phyloP scores from a whole-genome alignment of 2,888 invertebrate genomes.

The Gisinianus flammeolus region DNA sequence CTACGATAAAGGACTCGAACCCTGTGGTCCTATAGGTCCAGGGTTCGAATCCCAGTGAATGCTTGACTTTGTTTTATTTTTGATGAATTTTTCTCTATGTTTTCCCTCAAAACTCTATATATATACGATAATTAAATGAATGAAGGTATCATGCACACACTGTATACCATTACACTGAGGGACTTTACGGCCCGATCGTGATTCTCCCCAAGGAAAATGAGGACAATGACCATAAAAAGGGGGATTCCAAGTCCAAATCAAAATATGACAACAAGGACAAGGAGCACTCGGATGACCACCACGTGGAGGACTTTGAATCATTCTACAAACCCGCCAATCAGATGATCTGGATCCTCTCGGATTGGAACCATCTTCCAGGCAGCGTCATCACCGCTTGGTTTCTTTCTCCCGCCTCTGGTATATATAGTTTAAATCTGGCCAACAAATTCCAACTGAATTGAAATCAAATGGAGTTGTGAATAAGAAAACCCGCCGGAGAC shows the following conservation, averaged over 20 bases:
- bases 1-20: too few species aligned
- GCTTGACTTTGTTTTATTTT: too few species aligned
- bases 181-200: constrained; percentile 50
- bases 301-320: neutral
- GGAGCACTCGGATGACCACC: neutral
- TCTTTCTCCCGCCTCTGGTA: constrained; percentile 26
- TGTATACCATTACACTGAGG: constrained; percentile 50
- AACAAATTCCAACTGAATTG: too few species aligned
- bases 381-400: constrained; percentile 41
- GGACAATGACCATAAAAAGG: neutral
- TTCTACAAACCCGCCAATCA: constrained; percentile 41
- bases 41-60: too few species aligned
- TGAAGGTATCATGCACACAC: constrained; percentile 53
- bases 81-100: neutral
- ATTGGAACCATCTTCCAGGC: constrained; percentile 50
- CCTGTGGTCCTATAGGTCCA: too few species aligned
- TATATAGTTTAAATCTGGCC: too few species aligned
- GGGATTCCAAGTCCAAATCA: neutral
- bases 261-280: neutral
- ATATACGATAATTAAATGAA: too few species aligned
- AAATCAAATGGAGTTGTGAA: too few species aligned
- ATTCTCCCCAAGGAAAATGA: constrained; percentile 30
- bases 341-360: constrained; percentile 43
- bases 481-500: too few species aligned
- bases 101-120: constrained; percentile 38